Evolutionary conservation across 2,797 vertebrate genomes (phyloP), one percentile per base, ranked within the genome.

Genomic region (Pseudopleuronectes americanus): DNA sequence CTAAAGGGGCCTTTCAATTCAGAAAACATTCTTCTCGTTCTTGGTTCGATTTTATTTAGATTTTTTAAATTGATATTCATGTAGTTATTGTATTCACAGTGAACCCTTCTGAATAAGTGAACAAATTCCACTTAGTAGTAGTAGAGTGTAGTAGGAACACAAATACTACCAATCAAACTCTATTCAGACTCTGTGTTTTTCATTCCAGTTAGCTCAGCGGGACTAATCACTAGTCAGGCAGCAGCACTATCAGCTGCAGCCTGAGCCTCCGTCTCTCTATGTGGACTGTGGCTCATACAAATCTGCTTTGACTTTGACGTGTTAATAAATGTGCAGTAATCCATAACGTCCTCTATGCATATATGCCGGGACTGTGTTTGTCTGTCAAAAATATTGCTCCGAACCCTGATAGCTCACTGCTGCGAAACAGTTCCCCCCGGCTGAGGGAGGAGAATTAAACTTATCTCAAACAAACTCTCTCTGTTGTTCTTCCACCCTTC

Each of bases 311-410:
- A 87, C 74, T 89, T 85, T 54, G 79, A 86, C 71, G 24, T 64
- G 79, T 81, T 79, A 81, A 80, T 84, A 87, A 81, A 89, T 64
- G 62, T 64, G 71, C 81, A 80, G 57, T 83, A 86, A 89, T 88
- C 85, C 85, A 76, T 68, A 61, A 65, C 23, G 76, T 71, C 83
- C 80, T 80, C 72, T 51, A 1, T 12, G 58, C 65, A 57, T 55
- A 57, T 28, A 68, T 63, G 67, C 64, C 38, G 21, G 63, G 24
- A 24, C 4, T 28, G 9, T 24, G 55, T 74, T 77, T 66, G 57
- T 73, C 64, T 26, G 26, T 26, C 26, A 26, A 56, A 21, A 64
- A 28, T 71, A 26, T 48, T 43, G 28, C 21, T 41, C 36, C 57
- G 38, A 36, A 9, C 61, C 54, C 68, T 47, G 73, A 64, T 60